phyloP scores from a whole-genome alignment of 2,797 vertebrate species.

The Rhinoraja longicauda region DNA sequence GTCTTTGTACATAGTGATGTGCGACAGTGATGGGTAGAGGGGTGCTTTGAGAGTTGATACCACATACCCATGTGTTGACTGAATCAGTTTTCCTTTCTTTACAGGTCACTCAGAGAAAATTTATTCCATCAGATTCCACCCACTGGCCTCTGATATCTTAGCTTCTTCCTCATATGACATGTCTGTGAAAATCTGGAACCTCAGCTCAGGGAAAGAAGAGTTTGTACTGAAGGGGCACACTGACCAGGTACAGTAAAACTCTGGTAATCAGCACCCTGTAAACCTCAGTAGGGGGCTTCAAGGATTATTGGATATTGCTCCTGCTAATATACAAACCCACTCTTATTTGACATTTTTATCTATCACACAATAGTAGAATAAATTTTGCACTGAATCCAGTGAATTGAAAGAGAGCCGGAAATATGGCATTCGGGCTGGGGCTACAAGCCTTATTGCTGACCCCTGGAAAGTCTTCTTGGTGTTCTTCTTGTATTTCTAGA shows the following conservation, averaged over 20 bases:
- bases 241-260: slow-evolving; percentile 70
- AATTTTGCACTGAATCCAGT: too few species aligned
- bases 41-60: not conserved
- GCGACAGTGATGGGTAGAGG: not conserved
- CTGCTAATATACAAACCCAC: too few species aligned
- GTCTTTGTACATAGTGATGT: not conserved
- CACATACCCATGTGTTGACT: not conserved
- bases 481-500: too few species aligned
- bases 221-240: slow-evolving; percentile 72
- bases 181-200: slow-evolving; percentile 77
- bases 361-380: too few species aligned
- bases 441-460: too few species aligned
- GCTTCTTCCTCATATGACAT: slow-evolving; percentile 90
- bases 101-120: slow-evolving; percentile 92
- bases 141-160: slow-evolving; percentile 70
- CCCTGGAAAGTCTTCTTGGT: too few species aligned
- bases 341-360: too few species aligned
- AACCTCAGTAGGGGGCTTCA: too few species aligned
- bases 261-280: too few species aligned
- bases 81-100: slow-evolving; percentile 3
- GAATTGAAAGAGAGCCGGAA: too few species aligned
- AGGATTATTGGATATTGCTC: too few species aligned
- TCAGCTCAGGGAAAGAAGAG: slow-evolving; percentile 57
- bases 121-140: slow-evolving; percentile 87
- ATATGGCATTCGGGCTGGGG: too few species aligned